Base-by-base conservation (phyloP, 1,140 invertebrate species). In the Luehdorfia chinensis region DNA sequence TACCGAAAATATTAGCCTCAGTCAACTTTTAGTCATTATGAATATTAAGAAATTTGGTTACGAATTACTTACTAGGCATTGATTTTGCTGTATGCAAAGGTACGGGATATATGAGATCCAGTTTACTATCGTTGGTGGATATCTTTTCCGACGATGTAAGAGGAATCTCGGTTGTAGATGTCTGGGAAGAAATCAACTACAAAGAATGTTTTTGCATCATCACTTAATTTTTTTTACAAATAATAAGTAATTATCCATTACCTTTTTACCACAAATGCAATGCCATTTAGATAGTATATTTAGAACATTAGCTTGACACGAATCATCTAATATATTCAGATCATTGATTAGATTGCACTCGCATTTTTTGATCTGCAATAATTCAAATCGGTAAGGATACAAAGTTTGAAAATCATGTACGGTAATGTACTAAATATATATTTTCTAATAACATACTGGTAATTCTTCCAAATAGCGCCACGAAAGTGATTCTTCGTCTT, bases 231-330 rank as follows among this genome's bases (percentile, higher is more conserved):
- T n/a, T 31, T 31, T 34, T 18, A 2, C 1, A 25, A 25, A 21
- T 33, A 34, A 53, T n/a, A 46, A n/a, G 32, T 21, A 45, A 9
- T 43, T 2, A 31, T 36, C 37, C 19, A 28, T 60, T 58, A 83
- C 83, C 67, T 75, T 83, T 69, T 78, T 84, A 19, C 75, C 80
- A 50, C 83, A 86, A 6, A 37, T 62, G 15, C 83, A 86, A 48
- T 83, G 71, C 83, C 83, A 86, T 63, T 81, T 81, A 1, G 76
- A 72, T 8, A 86, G 54, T 39, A 81, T 77, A 43, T 80, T 71
- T 18, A 83, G 50, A 15, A 86, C 72, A 56, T 83, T 79, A 36
- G 84, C 83, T 73, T 84, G 83, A 23, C 48, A 76, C 4, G 68
- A 61, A 55, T 86, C 83, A 39, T 83, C 80, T 12, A 83, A 50